Evolutionary conservation across 1,140 invertebrate genomes (phyloP).

Genomic region (Neodiprion pinetum): DNA sequence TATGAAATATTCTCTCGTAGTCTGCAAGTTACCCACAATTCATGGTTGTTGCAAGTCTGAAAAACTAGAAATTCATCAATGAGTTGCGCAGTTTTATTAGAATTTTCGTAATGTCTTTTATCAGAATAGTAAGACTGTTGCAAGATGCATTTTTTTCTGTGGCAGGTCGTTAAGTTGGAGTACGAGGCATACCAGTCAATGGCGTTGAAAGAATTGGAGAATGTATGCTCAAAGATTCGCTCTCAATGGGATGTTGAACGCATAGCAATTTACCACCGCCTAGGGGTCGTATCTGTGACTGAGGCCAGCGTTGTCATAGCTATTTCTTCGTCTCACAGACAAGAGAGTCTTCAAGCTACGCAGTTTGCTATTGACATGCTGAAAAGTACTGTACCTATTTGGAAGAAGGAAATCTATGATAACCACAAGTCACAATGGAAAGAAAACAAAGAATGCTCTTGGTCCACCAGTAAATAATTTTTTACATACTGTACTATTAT

Average conservation of each 20-base stretch:
- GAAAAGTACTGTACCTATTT: conserved; percentile 90
- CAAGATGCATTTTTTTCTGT: conserved; percentile 23
- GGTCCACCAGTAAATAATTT: conserved; percentile 61
- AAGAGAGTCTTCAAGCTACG: conserved; percentile 83
- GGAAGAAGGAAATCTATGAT: conserved; percentile 95
- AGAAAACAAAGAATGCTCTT: conserved; percentile 80
- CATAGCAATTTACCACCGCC: conserved; percentile 83
- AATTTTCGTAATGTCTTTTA: too few relatives aligned
- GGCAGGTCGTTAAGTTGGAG: conserved; percentile 78
- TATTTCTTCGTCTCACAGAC: conserved; percentile 85
- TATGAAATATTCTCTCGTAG: too few relatives aligned
- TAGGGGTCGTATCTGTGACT: conserved; percentile 84
- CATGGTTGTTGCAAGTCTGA: neutral
- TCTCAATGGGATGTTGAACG: conserved; percentile 77
- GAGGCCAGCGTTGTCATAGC: conserved; percentile 93
- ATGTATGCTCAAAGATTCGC: conserved; percentile 77
- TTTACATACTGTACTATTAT: conserved; percentile 3
- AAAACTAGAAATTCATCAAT: conserved; percentile 7
- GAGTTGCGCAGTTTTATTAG: too few relatives aligned
- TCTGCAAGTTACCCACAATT: too few relatives aligned
- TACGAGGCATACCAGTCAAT: conserved; percentile 95
- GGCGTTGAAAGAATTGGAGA: conserved; percentile 85
- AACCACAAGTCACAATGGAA: conserved; percentile 72
- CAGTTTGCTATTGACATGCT: conserved; percentile 84
- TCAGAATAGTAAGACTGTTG: conserved; percentile 15